Evolutionary conservation across 2,113 vertebrate genomes (phyloP).

Genomic region (Plecturocebus donacophilus): DNA sequence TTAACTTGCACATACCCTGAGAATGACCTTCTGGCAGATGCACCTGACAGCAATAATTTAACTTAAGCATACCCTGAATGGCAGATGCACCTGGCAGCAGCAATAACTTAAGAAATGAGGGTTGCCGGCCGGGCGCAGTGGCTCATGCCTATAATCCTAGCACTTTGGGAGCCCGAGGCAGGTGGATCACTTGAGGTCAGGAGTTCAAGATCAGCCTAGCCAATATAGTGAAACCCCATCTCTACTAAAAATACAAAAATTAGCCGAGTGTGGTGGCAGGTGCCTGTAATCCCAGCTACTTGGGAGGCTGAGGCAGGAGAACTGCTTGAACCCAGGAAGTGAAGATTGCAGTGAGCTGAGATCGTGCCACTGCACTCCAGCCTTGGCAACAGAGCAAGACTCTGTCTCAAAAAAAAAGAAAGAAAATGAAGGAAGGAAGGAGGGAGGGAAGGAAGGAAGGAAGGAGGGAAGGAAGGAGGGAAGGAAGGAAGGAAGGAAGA

Average conservation of each 20-base stretch:
- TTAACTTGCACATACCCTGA: no score
- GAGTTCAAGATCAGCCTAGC: background rate
- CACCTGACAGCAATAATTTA: no score
- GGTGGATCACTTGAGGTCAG: background rate
- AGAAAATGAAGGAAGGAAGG: no score
- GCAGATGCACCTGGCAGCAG: no score
- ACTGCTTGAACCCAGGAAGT: background rate
- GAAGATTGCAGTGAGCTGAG: background rate
- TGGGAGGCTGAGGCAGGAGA: background rate
- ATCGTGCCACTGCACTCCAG: background rate
- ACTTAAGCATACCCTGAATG: no score
- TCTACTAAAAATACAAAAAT: background rate
- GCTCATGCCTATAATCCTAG: background rate
- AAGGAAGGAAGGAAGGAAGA: no score
- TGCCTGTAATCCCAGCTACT: background rate
- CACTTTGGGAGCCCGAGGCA: background rate
- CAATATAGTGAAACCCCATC: background rate
- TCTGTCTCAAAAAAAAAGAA: background rate
- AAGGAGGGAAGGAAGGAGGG: no score
- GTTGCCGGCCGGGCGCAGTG: background rate
- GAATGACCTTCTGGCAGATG: no score
- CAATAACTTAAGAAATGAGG: no score
- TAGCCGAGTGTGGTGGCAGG: background rate
- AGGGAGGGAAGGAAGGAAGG: no score
- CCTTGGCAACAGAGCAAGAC: background rate